Conservation (phyloP, 2,888 invertebrate genomes). For the Spisula subtruncata region DNA sequence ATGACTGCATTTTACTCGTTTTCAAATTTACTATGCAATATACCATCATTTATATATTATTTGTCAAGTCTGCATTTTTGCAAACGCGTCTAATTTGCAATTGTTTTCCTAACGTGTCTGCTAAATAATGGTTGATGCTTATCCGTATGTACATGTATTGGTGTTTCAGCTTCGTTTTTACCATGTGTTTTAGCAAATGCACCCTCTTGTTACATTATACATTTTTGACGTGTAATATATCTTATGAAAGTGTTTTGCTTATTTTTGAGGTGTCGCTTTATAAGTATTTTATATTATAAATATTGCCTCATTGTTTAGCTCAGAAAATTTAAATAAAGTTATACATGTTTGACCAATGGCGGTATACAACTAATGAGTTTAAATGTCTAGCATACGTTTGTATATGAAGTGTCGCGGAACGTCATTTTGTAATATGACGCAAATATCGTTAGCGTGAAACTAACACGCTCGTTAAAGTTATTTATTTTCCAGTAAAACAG, state of each 20-base stretch:
- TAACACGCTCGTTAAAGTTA: no score
- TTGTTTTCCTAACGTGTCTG: neutral
- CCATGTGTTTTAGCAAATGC: neutral
- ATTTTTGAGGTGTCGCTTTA: constrained; percentile 46
- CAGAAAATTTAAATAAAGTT: neutral
- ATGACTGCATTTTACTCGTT: no score
- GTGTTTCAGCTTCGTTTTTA: neutral
- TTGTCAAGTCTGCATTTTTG: no score
- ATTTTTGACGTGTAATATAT: constrained; percentile 58
- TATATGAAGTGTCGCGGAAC: no score
- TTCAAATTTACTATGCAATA: no score
- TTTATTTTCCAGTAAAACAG: no score
- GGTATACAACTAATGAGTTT: no score
- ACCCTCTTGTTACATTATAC: neutral
- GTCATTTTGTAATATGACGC: no score
- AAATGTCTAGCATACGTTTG: no score
- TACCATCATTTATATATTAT: no score
- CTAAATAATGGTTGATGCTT: neutral
- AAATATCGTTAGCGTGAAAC: no score
- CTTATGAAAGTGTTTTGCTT: constrained; percentile 52
- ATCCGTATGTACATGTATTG: neutral
- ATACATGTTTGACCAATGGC: neutral
- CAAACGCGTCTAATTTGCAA: neutral
- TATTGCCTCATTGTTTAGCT: neutral
- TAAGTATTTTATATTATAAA: neutral